Conservation (phyloP, 2,888 invertebrate genomes). For the Sphaerophoria rueppellii region DNA sequence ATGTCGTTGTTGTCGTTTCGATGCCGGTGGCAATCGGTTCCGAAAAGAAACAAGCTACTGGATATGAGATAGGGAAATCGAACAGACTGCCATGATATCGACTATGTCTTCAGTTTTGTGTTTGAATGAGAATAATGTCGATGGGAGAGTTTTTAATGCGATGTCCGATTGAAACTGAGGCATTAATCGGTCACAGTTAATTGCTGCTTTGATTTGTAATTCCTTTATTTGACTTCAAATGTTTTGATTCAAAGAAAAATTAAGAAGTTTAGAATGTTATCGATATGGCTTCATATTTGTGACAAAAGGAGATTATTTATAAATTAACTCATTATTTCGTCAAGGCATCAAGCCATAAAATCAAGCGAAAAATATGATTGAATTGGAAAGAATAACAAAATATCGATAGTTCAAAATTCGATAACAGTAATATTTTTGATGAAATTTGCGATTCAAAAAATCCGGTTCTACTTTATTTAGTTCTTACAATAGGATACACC, state of each 20-base stretch:
- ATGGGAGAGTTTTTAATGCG: slow-evolving; percentile 23
- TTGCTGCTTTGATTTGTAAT: slow-evolving; percentile 49
- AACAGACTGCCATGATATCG: neutral
- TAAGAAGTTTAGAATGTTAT: neutral
- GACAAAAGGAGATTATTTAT: too few relatives aligned
- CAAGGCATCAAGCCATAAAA: too few relatives aligned
- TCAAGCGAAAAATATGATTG: too few relatives aligned
- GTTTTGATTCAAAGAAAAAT: slow-evolving; percentile 3
- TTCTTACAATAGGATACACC: too few relatives aligned
- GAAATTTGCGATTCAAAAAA: too few relatives aligned
- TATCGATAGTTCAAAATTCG: too few relatives aligned
- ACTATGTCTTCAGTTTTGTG: neutral
- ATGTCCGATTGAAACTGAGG: slow-evolving; percentile 52
- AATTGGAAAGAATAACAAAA: neutral
- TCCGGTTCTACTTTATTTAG: too few relatives aligned
- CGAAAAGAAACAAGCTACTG: slow-evolving; percentile 61
- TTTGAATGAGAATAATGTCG: neutral
- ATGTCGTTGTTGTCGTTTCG: slow-evolving; percentile 6
- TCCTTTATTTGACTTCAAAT: slow-evolving; percentile 18
- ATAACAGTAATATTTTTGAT: too few relatives aligned
- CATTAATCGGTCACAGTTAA: slow-evolving; percentile 64
- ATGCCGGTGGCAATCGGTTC: slow-evolving; percentile 67
- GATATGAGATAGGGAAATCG: slow-evolving; percentile 8
- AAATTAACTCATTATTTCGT: neutral
- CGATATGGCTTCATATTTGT: neutral